Conservation (phyloP, 2,888 invertebrate genomes). For the Autographa pulchrina region DNA sequence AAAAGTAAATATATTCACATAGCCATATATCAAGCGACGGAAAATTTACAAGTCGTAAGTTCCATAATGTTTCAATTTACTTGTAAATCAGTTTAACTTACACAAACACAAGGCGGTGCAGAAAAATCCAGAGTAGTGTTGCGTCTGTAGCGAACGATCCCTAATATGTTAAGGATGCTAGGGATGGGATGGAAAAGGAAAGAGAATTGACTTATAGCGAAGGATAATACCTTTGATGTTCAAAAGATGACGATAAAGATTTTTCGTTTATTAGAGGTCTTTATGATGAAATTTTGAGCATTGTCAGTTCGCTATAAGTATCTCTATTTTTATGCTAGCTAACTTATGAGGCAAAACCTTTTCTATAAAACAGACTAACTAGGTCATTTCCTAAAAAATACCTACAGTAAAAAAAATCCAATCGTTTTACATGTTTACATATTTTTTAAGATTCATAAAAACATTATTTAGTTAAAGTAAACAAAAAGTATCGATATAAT, state of each 20-base stretch:
- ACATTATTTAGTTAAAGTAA: no score
- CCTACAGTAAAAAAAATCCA: no score
- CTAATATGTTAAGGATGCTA: slow-evolving; percentile 72
- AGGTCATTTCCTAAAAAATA: no score
- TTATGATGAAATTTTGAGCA: no score
- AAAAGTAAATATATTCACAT: slow-evolving; percentile 37
- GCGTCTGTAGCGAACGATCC: slow-evolving; percentile 72
- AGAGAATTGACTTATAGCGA: background rate
- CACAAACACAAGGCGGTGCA: slow-evolving; percentile 59
- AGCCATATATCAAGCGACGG: slow-evolving; percentile 35
- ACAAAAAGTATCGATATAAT: background rate
- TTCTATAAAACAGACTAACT: no score
- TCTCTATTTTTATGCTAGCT: no score
- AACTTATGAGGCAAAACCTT: no score
- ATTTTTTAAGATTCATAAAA: no score
- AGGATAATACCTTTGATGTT: background rate
- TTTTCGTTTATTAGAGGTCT: background rate
- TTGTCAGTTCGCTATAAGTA: no score
- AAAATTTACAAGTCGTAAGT: slow-evolving; percentile 40
- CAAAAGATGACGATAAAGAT: background rate
- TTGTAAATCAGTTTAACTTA: slow-evolving; percentile 66
- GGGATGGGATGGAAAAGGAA: slow-evolving; percentile 39
- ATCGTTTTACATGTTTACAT: no score
- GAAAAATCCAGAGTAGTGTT: slow-evolving; percentile 71
- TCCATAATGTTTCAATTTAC: slow-evolving; percentile 68